Base-by-base conservation (phyloP, 2,888 invertebrate species). In the Epiblema foenella region DNA sequence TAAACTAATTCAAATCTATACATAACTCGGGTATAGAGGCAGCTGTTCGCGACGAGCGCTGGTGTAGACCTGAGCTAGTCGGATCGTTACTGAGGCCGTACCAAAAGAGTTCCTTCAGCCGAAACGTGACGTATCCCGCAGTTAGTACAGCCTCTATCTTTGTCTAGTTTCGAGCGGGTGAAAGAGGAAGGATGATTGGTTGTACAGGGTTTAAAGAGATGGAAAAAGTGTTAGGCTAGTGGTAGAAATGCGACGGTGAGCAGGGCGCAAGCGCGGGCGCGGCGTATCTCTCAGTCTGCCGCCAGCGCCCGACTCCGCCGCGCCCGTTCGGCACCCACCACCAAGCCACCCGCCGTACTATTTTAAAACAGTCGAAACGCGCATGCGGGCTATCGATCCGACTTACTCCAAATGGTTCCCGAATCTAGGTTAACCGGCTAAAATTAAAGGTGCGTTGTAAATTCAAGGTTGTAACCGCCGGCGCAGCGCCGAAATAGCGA, bases 371-470 rank as follows among this genome's bases (percentile, higher is more conserved):
- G 79, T 76, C 85, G 80, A 81, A 88, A 79, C 85, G 90, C 90
- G 90, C 91, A 89, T 90, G 92, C 90, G 90, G 77, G 80, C 81
- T 89, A 92, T 91, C 90, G 92, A 91, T 88, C 89, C 81, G 78
- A 82, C 81, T 83, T 84, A 84, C 87, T 85, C 85, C 83, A 84
- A 89, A 89, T 86, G 89, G 89, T 85, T 83, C 87, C 87, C 85
- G 89, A 87, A 93, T 89, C 91, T 93, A 93, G 93, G 93, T 93
- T 93, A 93, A 86, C 90, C 92, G 91, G 91, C 93, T 93, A 93
- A 91, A 91, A 89, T 92, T 91, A 92, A 92, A 93, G 93, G 93
- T 93, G 91, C 91, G 92, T 92, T 89, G 88, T 83, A 81, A 86
- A 88, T 90, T 91, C 92, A 92, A 92, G 92, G 92, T 90, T 91